Conservation (phyloP, 92 coral and sea anemone species). For the Porites rus region DNA sequence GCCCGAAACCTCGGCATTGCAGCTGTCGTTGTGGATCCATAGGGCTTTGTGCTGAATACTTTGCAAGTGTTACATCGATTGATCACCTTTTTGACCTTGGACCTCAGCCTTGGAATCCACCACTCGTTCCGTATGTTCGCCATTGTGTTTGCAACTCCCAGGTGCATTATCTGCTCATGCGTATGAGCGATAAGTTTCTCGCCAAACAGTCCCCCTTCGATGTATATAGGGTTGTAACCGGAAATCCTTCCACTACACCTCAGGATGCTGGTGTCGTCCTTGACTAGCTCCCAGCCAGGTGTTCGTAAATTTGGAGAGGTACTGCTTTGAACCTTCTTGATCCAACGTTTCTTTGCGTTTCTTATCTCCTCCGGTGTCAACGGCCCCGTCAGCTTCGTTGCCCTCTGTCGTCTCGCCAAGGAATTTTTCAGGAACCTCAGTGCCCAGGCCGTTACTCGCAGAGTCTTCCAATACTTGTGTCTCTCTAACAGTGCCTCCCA, state of each 20-base stretch:
- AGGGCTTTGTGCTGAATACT: too few relatives aligned
- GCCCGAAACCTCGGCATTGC: slow-evolving; percentile 18
- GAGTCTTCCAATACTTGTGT: slow-evolving; percentile 55
- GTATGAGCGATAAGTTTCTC: slow-evolving; percentile 57
- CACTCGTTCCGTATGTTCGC: slow-evolving; percentile 36
- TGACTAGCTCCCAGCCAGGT: slow-evolving; percentile 42
- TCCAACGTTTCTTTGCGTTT: slow-evolving; percentile 44
- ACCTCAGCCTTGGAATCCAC: too few relatives aligned
- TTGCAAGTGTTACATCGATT: too few relatives aligned
- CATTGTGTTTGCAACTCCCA: slow-evolving; percentile 75
- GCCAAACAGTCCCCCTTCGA: slow-evolving; percentile 47
- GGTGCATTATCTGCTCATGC: slow-evolving; percentile 60
- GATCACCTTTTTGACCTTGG: too few relatives aligned
- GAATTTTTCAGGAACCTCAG: slow-evolving; percentile 54
- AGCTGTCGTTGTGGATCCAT: too few relatives aligned
- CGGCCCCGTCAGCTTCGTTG: slow-evolving; percentile 44
- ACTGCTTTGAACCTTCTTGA: slow-evolving; percentile 37
- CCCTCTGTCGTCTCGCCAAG: slow-evolving; percentile 17
- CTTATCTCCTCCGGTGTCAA: slow-evolving; percentile 58
- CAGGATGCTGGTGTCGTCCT: slow-evolving; percentile 48
- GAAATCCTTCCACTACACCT: slow-evolving; percentile 49
- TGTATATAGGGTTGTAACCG: slow-evolving; percentile 50
- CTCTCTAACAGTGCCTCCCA: slow-evolving; percentile 66
- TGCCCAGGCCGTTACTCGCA: slow-evolving; percentile 61
- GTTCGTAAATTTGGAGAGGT: slow-evolving; percentile 24